Conservation (phyloP, 2,888 invertebrate genomes). For the Platerodrilus igneus region DNA sequence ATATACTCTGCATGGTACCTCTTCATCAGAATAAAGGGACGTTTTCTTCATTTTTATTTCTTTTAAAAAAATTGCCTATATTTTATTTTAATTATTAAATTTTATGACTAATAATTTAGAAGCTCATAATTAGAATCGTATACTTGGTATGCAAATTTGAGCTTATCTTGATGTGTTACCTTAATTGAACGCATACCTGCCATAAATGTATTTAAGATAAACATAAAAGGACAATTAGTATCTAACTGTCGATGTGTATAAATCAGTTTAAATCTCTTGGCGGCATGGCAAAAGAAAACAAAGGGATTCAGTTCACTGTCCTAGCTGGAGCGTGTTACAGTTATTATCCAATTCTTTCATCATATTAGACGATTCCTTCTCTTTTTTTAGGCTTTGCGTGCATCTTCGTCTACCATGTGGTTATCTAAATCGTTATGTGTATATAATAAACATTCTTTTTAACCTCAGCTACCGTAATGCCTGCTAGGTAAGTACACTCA, state of each 20-base stretch:
- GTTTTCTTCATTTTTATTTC: slow-evolving; percentile 28
- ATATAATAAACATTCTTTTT: slow-evolving; percentile 19
- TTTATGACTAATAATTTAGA: slow-evolving; percentile 17
- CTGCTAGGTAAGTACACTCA: slow-evolving; percentile 8
- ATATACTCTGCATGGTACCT: slow-evolving; percentile 35
- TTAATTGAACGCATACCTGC: slow-evolving; percentile 18
- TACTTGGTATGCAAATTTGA: no score
- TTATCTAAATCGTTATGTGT: slow-evolving; percentile 19
- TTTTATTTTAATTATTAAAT: slow-evolving; percentile 11
- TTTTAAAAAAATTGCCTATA: slow-evolving; percentile 12
- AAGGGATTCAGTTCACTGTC: slow-evolving; percentile 24
- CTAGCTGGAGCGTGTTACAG: slow-evolving; percentile 24
- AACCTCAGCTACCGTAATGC: slow-evolving; percentile 22
- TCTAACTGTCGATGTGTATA: slow-evolving; percentile 24
- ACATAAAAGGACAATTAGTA: slow-evolving; percentile 24
- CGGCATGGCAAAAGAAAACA: slow-evolving; percentile 22
- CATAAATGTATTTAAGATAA: slow-evolving; percentile 21
- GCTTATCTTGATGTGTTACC: no score
- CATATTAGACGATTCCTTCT: slow-evolving; percentile 3
- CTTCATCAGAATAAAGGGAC: slow-evolving; percentile 23
- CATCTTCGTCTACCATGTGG: slow-evolving; percentile 16
- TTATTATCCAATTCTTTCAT: slow-evolving; percentile 23
- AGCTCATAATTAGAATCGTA: slow-evolving; percentile 13
- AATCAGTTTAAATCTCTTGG: slow-evolving; percentile 24
- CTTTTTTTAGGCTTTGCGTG: slow-evolving; percentile 13